Evolutionary conservation across 2,888 invertebrate species (phyloP).

Genomic region (Drosophila anceps): DNA sequence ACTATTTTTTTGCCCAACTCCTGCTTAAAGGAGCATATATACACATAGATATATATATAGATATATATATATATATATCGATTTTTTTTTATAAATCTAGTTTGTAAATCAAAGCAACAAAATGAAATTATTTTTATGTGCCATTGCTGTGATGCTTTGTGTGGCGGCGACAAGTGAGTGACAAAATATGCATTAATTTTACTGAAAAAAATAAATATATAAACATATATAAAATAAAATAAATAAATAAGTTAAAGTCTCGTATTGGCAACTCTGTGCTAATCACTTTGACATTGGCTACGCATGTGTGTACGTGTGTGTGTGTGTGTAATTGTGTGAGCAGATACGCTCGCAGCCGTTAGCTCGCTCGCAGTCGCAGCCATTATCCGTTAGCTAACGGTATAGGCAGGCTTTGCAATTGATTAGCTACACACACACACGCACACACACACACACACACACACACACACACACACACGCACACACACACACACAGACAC

Average conservation of each 20-base stretch:
- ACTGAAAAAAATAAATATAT: not conserved
- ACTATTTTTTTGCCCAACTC: conserved; percentile 17
- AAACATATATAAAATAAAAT: not conserved
- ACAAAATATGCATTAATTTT: conserved; percentile 13
- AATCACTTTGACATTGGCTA: conserved; percentile 68
- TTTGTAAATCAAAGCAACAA: conserved; percentile 49
- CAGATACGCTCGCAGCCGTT: not conserved
- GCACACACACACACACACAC: not conserved
- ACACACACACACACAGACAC: not conserved
- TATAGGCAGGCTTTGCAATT: conserved; percentile 18
- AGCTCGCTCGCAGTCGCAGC: too few relatives aligned
- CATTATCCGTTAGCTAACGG: conserved; percentile 25
- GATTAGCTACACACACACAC: not conserved
- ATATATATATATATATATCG: not conserved
- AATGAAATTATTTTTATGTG: conserved; percentile 85
- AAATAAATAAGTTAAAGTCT: not conserved
- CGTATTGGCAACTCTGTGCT: conserved; percentile 54
- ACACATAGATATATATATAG: conserved; percentile 11
- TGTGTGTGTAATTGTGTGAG: not conserved
- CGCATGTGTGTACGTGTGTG: conserved; percentile 2
- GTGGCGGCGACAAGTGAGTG: conserved; percentile 84
- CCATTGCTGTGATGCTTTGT: conserved; percentile 83
- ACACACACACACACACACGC: not conserved
- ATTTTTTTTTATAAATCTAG: conserved; percentile 37
- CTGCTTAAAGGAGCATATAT: conserved; percentile 33